A percentile compares a stretch with the other conserved stretches of the same genome.
These are phyloP conservation scores for Endotricha flammealis DNA, from an alignment of 2,888 invertebrate genomes.

Conservation along the genomic window DNA sequence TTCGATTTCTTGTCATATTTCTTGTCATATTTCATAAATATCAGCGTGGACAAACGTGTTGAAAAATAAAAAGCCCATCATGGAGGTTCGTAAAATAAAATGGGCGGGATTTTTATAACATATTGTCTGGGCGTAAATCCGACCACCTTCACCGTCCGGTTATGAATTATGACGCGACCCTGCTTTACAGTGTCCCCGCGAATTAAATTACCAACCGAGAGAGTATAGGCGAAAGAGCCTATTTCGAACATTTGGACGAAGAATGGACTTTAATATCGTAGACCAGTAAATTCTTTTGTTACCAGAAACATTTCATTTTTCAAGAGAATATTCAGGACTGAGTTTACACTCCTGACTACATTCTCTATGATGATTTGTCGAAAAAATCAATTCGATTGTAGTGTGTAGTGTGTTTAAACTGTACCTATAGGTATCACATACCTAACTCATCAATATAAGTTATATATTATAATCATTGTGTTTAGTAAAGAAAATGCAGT, in stretches of 20 bases:
- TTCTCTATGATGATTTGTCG: too few species aligned
- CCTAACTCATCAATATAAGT: too few species aligned
- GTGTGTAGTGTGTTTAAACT: too few species aligned
- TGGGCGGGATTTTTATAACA: conserved; percentile 53
- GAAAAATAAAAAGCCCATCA: conserved; percentile 35
- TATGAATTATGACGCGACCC: conserved; percentile 38
- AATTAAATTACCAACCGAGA: conserved; percentile 38
- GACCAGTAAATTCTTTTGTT: neutral
- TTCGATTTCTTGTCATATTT: conserved; percentile 21
- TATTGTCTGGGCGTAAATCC: conserved; percentile 54
- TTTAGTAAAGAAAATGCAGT: too few species aligned
- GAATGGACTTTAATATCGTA: conserved; percentile 1
- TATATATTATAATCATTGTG: too few species aligned
- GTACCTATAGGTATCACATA: too few species aligned
- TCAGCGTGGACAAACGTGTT: conserved; percentile 26
- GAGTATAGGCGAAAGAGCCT: conserved; percentile 4
- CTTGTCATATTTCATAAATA: conserved; percentile 23
- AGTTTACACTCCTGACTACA: too few species aligned
- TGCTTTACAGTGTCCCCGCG: conserved; percentile 37
- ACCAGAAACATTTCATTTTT: too few species aligned
- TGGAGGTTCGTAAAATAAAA: conserved; percentile 43
- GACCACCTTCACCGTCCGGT: conserved; percentile 53
- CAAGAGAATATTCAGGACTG: too few species aligned
- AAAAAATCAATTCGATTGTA: too few species aligned
- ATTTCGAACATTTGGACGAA: neutral